These are phyloP conservation scores for Drosophila demipolita DNA, from an alignment of 2,888 invertebrate genomes.

Conservation along the genomic window DNA sequence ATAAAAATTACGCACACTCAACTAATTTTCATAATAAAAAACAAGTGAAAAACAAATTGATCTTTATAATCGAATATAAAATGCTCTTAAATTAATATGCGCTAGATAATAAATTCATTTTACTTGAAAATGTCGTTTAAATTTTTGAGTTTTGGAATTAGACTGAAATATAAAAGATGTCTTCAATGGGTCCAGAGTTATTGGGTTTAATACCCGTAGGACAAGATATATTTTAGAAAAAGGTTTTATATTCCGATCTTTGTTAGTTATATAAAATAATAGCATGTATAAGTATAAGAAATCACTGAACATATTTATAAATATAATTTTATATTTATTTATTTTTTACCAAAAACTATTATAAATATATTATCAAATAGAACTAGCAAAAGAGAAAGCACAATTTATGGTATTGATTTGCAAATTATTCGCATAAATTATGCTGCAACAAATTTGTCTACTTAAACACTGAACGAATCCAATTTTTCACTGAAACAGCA, in stretches of 20 bases:
- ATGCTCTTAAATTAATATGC: slow-evolving; percentile 20
- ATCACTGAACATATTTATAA: neutral
- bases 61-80: slow-evolving; percentile 9
- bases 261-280: neutral
- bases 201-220: neutral
- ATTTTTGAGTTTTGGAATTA: no score
- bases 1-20: slow-evolving; percentile 72
- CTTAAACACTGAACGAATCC: neutral
- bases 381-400: neutral
- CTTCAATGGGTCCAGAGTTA: neutral
- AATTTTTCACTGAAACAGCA: neutral
- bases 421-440: neutral
- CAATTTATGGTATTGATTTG: neutral
- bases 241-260: neutral
- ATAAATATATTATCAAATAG: neutral
- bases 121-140: neutral
- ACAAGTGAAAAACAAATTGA: slow-evolving; percentile 11
- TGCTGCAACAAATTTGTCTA: neutral
- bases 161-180: rapidly evolving
- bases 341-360: neutral
- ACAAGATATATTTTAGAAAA: neutral
- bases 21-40: slow-evolving; percentile 74
- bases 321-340: neutral
- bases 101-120: neutral
- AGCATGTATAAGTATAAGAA: neutral